Percentiles rank a stretch among this genome's conserved stretches.
Conservation (phyloP, 2,113 vertebrate genomes). For the Megaptera novaeangliae region DNA sequence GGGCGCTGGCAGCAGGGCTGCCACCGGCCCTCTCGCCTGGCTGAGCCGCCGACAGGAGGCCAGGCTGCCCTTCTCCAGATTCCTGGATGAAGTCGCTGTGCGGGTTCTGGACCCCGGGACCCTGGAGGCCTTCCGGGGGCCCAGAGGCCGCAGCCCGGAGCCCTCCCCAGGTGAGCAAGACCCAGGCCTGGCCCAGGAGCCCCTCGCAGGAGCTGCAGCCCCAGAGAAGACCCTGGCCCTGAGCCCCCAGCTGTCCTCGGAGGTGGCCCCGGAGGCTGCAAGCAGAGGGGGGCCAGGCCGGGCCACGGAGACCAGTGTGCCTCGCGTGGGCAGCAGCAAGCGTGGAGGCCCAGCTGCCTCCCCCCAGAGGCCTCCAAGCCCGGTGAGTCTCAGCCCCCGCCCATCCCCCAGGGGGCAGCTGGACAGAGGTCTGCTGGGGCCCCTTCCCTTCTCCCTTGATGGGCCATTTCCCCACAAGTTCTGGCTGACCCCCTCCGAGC, state of each 20-base stretch:
- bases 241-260: slow-evolving; percentile 72
- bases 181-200: slow-evolving; percentile 40
- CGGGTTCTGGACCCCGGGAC: slow-evolving; percentile 86
- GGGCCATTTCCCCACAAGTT: fast-evolving
- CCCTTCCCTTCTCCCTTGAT: fast-evolving
- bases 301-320: background rate
- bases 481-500: background rate
- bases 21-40: slow-evolving; percentile 59
- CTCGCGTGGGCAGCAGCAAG: fast-evolving
- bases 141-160: slow-evolving; percentile 66
- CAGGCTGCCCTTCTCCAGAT: slow-evolving; percentile 91
- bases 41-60: slow-evolving; percentile 81
- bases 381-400: slow-evolving; percentile 50
- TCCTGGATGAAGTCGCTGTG: slow-evolving; percentile 91
- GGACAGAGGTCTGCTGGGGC: background rate
- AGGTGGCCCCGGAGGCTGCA: background rate
- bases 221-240: slow-evolving; percentile 59
- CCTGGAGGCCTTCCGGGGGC: slow-evolving; percentile 77
- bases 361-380: background rate
- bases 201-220: fast-evolving
- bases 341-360: background rate
- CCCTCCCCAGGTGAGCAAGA: background rate
- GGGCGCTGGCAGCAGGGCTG: slow-evolving; percentile 61
- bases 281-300: fast-evolving
- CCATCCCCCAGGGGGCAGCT: fast-evolving